Evolutionary conservation across 2,888 invertebrate genomes (phyloP), one percentile per base, ranked within the genome.

Genomic region (Molanna angustata): DNA sequence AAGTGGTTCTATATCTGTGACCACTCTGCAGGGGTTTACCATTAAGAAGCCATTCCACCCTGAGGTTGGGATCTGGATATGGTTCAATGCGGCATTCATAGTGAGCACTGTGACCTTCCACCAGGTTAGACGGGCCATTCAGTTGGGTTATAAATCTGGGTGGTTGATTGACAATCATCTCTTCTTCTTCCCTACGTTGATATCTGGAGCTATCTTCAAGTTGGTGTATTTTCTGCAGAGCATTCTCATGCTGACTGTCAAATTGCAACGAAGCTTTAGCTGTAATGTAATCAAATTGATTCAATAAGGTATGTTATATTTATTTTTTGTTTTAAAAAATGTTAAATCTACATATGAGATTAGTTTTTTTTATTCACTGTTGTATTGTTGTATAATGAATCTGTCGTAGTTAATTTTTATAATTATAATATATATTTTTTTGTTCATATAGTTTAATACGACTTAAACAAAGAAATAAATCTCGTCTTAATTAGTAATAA

Each of bases 21-120:
- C 92, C 92, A 57, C 88, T 88, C 64, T 86, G 86, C 43, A 94
- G 73, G 39, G 94, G 90, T 69, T 93, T 86, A 42, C 91, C 94
- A 69, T 97, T 94, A 65, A 93, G 93, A 75, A 90, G 88, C 94
- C 94, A 94, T 71, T 93, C 93, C 0, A 94, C 90, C 65, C 91
- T 89, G 68, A 94, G 83, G 60, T 86, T 86, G 3, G 90, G 81
- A 72, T 94, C 94, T 2, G 93, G 92, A 65, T 93, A 93, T 11
- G 94, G 94, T 68, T 94, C 94, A 66, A 94, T 90, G 47, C 94
- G 84, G 65, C 93, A 93, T 74, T 94, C 94, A 65, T 93, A 92
- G 69, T 94, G 93, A 51, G 92, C 91, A 66, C 91, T 91, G 73
- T 93, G 91, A 0, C 88, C 90, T 72, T 94, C 94, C 41, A 87